Base-by-base conservation (phyloP, 2,113 vertebrate genomes). In the Thomomys bottae region DNA sequence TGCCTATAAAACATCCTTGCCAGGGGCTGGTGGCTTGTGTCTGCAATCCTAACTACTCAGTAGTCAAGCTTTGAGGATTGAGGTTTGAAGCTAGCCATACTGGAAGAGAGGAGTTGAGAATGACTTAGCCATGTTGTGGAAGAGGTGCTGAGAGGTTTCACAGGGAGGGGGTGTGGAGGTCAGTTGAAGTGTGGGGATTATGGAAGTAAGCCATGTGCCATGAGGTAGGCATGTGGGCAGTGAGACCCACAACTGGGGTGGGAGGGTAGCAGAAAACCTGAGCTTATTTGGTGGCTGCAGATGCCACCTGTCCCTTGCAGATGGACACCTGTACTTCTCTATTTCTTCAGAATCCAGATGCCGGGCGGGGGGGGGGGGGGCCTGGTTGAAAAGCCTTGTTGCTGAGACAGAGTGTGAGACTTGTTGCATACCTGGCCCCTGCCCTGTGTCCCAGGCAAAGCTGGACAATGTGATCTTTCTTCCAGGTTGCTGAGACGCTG, bases 361-460 rank as follows among this genome's bases (percentile, higher is more conserved):
- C 18, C 54, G 0, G 5, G 15, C 57, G 24, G n/a, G 36, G 15
- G 3, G 54, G 0, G 5, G 15, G 64, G 24, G n/a, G 36, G 15
- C 4, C 38, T n/a, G 57, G 11, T 30, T 30, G 40, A 77, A 5
- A 3, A 8, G 63, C 26, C 38, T 7, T 17, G 28, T 76, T 20
- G 3, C 5, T 8, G 14, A 26, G 21, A 14, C 0, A 0, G 28
- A 1, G 7, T 12, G 45, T 49, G 14, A 49, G 45, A 49, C 9
- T 49, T 8, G 45, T 49, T 3, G 14, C 45, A 49, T 49, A 49
- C 45, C 45, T 49, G 45, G 45, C 45, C 45, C 45, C 45, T 49
- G 45, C 45, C 45, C 45, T 49, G 6, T 11, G 45, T 11, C 11
- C n/a, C n/a, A n/a, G n/a, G 45, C 45, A 6, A 6, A 15, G 49